Base-by-base conservation (phyloP, 2,113 vertebrate genomes). In the Damaliscus lunatus region DNA sequence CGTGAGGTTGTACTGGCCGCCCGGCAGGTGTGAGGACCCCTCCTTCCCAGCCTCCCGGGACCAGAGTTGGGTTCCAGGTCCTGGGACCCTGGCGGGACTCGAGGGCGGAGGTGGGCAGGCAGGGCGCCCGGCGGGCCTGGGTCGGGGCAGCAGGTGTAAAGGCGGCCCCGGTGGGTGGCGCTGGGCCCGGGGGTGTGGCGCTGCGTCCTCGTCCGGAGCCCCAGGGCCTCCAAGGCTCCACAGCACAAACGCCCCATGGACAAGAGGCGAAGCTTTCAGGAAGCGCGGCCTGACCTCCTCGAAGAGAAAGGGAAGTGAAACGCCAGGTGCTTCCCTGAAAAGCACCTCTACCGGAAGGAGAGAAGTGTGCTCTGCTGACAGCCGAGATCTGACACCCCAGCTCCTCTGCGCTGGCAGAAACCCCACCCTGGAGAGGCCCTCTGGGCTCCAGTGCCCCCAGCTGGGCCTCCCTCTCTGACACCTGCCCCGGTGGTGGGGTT, bases 371-470 rank as follows among this genome's bases (percentile, higher is more conserved):
- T 21, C 77, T 33, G 40, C 88, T 15, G 33, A 16, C 19, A 3
- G 62, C 27, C 1, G 19, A 17, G 17, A 9, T 6, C 48, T 3
- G 36, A 84, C 15, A 27, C 11, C 71, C 5, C 1, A 1, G 0
- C 5, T 21, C 29, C 29, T 36, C 57, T 1, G 40, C 1, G 4
- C 21, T 33, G 52, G 77, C 60, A 40, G 29, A 46, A 6, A 11
- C 36, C 36, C 40, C 46, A 7, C 19, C 36, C 31, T 2, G 9
- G 33, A 40, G 27, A 12, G 1, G 1, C 13, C 10, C 43, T 19
- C 43, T 2, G 6, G 2, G 0, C 43, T 15, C 0, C 40, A 5
- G 4, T 0, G 16, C 23, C 5, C 46, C 46, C 0, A 0, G 7
- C 9, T 2, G 57, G 29, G 23, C 2, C 55, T 50, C 40, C 13